Evolutionary conservation across 1,140 invertebrate genomes (phyloP).

Genomic region (Hesperophylax magnus): DNA sequence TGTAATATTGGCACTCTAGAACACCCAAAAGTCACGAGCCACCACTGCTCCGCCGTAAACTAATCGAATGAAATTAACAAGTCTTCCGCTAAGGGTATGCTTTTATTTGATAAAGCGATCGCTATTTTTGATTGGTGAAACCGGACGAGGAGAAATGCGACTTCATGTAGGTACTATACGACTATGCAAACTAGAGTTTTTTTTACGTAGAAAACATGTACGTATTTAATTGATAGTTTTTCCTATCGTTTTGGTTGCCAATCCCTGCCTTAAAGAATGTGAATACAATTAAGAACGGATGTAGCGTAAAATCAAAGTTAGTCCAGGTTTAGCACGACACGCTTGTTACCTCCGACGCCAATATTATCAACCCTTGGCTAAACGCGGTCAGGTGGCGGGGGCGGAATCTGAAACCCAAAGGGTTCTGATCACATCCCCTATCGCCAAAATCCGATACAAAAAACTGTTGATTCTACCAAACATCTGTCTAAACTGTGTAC

Average conservation of each 20-base stretch:
- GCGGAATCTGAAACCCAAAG: constrained; percentile 8
- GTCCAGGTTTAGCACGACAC: constrained; percentile 5
- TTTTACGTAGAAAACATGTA: no score
- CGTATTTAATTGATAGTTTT: neutral
- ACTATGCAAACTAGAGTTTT: no score
- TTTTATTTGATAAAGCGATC: no score
- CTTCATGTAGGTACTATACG: no score
- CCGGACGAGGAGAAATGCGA: no score
- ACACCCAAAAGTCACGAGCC: no score
- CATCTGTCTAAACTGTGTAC: constrained; percentile 5
- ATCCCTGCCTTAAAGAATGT: neutral
- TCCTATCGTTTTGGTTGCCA: neutral
- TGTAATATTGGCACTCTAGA: no score
- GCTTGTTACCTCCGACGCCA: neutral
- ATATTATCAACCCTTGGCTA: neutral
- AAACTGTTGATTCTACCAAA: constrained; percentile 11
- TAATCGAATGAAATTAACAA: neutral
- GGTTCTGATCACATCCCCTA: constrained; percentile 8
- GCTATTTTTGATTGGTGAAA: no score
- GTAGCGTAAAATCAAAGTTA: constrained; percentile 46
- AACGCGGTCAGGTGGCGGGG: constrained; percentile 22
- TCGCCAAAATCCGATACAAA: constrained; percentile 6
- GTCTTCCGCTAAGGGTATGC: no score
- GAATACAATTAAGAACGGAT: constrained; percentile 38
- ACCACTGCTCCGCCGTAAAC: no score